phyloP scores from a whole-genome alignment of 1,140 invertebrate genomes.

The Drosophila lowei region DNA sequence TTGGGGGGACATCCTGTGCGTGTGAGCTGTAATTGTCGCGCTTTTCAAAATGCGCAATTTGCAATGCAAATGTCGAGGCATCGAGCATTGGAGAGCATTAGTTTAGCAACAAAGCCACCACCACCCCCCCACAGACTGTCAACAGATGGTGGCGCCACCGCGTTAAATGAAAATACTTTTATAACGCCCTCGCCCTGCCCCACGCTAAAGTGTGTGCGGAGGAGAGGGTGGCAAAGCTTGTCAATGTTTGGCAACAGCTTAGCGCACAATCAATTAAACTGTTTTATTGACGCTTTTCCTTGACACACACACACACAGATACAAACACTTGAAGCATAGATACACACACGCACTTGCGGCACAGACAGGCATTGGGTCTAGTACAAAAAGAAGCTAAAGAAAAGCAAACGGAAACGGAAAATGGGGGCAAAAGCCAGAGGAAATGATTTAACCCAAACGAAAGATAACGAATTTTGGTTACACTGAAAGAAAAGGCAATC shows the following conservation, averaged over 20 bases:
- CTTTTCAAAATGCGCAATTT: constrained; percentile 77
- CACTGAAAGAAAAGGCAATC: no score
- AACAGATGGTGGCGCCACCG: constrained; percentile 34
- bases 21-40: constrained; percentile 70
- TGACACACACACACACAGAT: constrained; percentile 31
- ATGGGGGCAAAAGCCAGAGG: no score
- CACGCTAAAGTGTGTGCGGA: neutral
- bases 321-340: constrained; percentile 30
- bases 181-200: constrained; percentile 11
- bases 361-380: neutral
- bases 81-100: constrained; percentile 47
- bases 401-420: neutral
- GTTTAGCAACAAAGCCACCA: constrained; percentile 53
- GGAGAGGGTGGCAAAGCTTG: constrained; percentile 3
- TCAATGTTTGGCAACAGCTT: constrained; percentile 73
- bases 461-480: no score
- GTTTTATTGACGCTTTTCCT: constrained; percentile 72
- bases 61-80: constrained; percentile 73
- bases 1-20: neutral
- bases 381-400: neutral
- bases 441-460: no score
- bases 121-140: constrained; percentile 5
- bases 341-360: constrained; percentile 6
- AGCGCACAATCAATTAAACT: constrained; percentile 79
- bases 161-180: constrained; percentile 52